Base-by-base conservation (phyloP, 2,797 vertebrate genomes). In the Crenuchus spilurus region DNA sequence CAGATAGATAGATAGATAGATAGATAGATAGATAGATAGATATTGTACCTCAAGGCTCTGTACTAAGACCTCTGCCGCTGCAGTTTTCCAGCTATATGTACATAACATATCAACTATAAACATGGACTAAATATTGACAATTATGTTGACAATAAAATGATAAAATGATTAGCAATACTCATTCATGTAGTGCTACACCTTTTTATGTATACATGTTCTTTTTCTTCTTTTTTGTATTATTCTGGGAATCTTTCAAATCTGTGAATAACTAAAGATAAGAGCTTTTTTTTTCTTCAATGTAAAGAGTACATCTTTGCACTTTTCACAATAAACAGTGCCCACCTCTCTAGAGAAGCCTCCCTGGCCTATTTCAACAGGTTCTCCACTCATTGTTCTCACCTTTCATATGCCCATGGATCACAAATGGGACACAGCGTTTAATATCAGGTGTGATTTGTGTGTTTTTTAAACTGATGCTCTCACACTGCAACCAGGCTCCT, bases 391-490 rank as follows among this genome's bases (percentile, higher is more conserved):
- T 48, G 35, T 78, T 68, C 51, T 62, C 31, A 5, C 44, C 71
- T 69, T 70, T 80, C 41, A 70, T 51, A 54, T 48, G 60, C 51
- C 33, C 52, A 69, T 76, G 72, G 33, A 68, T 76, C 74, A 74
- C 61, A 8, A 20, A 37, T 48, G 42, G 75, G 75, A 82, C 37
- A 31, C 51, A 63, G 71, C 60, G 14, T 64, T 80, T 74, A 64
- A 68, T 76, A 79, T 70, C 74, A 42, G 58, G 57, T 61, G 64
- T 80, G 79, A 77, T 83, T 79, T 82, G 78, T 80, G 77, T 51
- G 60, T 30, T 78, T 77, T 83, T 77, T 72, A 75, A 76, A 80
- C 70, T 62, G 65, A 77, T 52, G 46, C 46, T 42, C 20, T 62
- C 61, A 62, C 63, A 72, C 30, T 30, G 35, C 58, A 62, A 60